Evolutionary conservation across 2,797 vertebrate species (phyloP).

Genomic region (Danio albolineatus): DNA sequence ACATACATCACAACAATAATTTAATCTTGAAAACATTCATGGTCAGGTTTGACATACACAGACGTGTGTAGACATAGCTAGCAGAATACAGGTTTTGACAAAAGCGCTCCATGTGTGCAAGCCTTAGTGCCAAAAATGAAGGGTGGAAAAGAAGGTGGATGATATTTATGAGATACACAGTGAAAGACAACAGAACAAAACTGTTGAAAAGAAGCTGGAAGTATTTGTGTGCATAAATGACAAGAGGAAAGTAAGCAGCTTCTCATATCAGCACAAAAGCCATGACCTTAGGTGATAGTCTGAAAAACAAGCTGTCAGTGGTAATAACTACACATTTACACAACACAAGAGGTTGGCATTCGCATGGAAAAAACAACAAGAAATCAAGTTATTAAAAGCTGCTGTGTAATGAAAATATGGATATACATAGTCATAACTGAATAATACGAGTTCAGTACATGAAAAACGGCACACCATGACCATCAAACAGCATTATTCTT

Average conservation of each 20-base stretch:
- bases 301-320: slow-evolving; percentile 19
- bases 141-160: background rate
- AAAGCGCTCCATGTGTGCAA: background rate
- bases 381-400: slow-evolving; percentile 10
- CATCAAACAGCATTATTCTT: no score
- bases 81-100: background rate
- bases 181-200: background rate
- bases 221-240: background rate
- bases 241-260: background rate
- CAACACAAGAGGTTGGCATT: slow-evolving; percentile 14
- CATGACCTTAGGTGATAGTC: slow-evolving; percentile 27
- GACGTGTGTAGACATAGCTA: background rate
- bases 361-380: background rate
- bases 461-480: no score
- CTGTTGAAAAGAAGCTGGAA: background rate
- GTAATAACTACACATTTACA: slow-evolving; percentile 21
- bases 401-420: no score
- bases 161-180: background rate
- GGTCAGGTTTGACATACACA: background rate
- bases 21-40: background rate
- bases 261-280: slow-evolving; percentile 7
- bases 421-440: no score
- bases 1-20: no score
- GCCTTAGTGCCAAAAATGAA: background rate
- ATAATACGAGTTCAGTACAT: no score